Percentiles rank a stretch among this genome's conserved stretches.
Evolutionary conservation across 2,888 invertebrate genomes (phyloP).

Genomic region (Callosobruchus maculatus): DNA sequence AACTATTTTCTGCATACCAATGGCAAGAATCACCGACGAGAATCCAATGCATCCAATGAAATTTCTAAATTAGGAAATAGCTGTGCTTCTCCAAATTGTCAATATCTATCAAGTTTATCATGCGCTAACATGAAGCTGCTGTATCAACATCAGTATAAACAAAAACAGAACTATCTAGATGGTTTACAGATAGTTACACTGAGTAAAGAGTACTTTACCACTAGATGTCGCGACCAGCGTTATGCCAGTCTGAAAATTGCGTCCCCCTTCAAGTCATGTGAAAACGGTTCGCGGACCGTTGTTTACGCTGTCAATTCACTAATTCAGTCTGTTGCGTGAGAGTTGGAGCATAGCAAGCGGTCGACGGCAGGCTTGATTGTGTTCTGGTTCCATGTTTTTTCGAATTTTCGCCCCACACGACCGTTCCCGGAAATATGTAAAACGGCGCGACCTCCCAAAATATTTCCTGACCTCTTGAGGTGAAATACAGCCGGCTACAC

Average conservation of each 20-base stretch:
- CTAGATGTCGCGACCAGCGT: not conserved
- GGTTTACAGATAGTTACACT: too few species aligned
- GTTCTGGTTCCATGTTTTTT: constrained; percentile 36
- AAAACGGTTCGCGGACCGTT: not conserved
- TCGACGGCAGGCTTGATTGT: constrained; percentile 43
- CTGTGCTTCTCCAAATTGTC: too few species aligned
- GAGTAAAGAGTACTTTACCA: not conserved
- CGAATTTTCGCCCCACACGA: constrained; percentile 23
- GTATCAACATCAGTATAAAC: too few species aligned
- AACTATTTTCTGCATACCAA: too few species aligned
- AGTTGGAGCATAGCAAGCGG: constrained; percentile 42
- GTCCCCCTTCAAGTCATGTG: not conserved
- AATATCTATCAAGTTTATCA: too few species aligned
- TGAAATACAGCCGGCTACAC: not conserved
- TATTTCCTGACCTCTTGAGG: not conserved
- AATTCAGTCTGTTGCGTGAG: constrained; percentile 33
- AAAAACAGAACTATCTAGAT: too few species aligned
- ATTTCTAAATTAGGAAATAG: too few species aligned
- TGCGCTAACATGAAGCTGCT: too few species aligned
- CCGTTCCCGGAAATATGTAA: constrained; percentile 25
- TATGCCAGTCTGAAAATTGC: not conserved
- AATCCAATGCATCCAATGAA: too few species aligned
- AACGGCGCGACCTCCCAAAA: constrained; percentile 7
- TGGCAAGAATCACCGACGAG: too few species aligned
- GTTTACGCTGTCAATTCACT: constrained; percentile 17